phyloP scores from a whole-genome alignment of 2,797 vertebrate species.

The Hylomyscus alleni region DNA sequence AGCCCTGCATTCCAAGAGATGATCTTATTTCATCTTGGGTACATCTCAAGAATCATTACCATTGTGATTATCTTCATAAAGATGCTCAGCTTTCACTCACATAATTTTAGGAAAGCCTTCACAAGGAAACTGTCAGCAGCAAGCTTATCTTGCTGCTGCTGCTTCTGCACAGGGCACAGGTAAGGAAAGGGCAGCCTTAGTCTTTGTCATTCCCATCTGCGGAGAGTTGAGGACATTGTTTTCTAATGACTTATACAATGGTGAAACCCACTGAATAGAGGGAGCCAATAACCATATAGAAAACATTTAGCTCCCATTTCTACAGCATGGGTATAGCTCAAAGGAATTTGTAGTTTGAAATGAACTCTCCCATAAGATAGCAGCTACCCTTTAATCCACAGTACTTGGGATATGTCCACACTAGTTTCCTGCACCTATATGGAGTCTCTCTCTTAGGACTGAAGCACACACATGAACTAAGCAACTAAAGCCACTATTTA shows the following conservation, averaged over 20 bases:
- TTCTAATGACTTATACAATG: constrained; percentile 31
- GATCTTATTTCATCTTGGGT: constrained; percentile 23
- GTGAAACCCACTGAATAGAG: not conserved
- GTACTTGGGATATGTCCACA: not conserved
- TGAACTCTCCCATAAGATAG: not conserved
- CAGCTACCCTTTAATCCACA: constrained; percentile 25
- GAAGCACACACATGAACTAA: constrained; percentile 47
- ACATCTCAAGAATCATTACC: constrained; percentile 16
- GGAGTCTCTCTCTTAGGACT: constrained; percentile 33
- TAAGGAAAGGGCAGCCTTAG: constrained; percentile 7
- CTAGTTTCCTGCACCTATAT: constrained; percentile 3
- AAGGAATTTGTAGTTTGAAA: constrained; percentile 34
- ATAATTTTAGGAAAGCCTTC: not conserved
- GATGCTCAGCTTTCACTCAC: constrained; percentile 37
- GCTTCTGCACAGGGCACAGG: not conserved
- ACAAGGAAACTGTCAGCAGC: not conserved
- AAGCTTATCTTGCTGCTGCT: not conserved
- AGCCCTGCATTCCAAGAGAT: constrained; percentile 10
- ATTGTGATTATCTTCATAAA: not conserved
- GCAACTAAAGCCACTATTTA: constrained; percentile 61
- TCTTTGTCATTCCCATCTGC: constrained; percentile 27
- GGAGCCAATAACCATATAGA: not conserved
- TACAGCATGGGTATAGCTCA: not conserved
- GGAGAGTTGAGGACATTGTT: constrained; percentile 14
- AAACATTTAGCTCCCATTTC: not conserved